Percentiles rank a stretch among this genome's conserved stretches.
Conservation (phyloP, 2,797 vertebrate species). For the Mycteria americana region DNA sequence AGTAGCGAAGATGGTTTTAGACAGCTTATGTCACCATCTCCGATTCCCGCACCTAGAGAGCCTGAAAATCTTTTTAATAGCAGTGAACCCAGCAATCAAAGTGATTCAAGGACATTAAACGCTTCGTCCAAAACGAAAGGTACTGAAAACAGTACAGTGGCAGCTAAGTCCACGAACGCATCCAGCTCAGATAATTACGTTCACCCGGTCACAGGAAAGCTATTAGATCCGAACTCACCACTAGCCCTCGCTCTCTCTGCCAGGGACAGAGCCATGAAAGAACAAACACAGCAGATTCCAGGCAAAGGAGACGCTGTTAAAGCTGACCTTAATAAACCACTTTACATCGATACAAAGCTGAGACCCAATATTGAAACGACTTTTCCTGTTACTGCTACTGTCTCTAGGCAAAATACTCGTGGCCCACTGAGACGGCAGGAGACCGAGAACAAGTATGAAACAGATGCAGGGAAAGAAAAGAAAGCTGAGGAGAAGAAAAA, state of each 20-base stretch:
- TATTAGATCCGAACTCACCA: constrained; percentile 90
- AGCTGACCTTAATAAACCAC: constrained; percentile 93
- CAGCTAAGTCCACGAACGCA: constrained; percentile 73
- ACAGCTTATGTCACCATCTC: constrained; percentile 78
- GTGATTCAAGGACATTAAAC: constrained; percentile 83
- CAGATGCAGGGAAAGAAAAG: constrained; percentile 77
- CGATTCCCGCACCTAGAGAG: constrained; percentile 73
- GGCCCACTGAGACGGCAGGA: constrained; percentile 85
- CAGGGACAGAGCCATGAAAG: constrained; percentile 91
- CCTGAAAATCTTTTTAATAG: constrained; percentile 85
- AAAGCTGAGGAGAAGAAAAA: constrained; percentile 87
- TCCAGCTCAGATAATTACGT: constrained; percentile 83
- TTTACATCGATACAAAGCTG: constrained; percentile 96
- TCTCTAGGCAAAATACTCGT: constrained; percentile 78
- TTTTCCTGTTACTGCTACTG: constrained; percentile 79
- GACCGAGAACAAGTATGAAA: constrained; percentile 89
- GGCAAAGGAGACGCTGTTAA: constrained; percentile 82
- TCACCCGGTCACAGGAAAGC: constrained; percentile 90
- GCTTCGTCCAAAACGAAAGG: constrained; percentile 81
- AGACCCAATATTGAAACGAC: constrained; percentile 85
- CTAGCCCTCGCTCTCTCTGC: constrained; percentile 91
- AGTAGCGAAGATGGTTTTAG: constrained; percentile 81
- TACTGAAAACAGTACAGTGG: constrained; percentile 79
- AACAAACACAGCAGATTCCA: constrained; percentile 86
- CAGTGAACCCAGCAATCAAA: constrained; percentile 79